phyloP scores from a whole-genome alignment of 2,113 vertebrate genomes.

The Polypterus bichir region DNA sequence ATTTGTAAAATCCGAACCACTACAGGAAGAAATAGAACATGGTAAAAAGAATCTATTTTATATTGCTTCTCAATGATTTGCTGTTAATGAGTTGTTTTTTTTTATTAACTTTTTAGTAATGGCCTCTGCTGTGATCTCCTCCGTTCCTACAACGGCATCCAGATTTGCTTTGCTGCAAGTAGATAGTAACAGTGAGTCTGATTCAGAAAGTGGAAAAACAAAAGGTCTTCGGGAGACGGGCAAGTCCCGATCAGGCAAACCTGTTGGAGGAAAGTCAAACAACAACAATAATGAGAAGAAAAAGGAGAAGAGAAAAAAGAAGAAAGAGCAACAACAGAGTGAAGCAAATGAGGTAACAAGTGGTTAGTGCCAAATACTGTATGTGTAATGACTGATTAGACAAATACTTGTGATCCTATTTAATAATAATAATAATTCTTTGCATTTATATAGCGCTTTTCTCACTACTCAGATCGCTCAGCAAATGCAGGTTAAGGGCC shows the following conservation, averaged over 20 bases:
- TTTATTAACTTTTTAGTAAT: constrained; percentile 32
- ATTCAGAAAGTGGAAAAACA: constrained; percentile 62
- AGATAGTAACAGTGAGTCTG: constrained; percentile 72
- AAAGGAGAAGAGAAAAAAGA: constrained; percentile 72
- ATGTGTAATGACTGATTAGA: too few relatives aligned
- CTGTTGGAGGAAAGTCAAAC: constrained; percentile 42
- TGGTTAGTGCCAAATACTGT: too few relatives aligned
- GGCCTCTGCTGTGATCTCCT: constrained; percentile 67
- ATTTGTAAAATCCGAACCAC: too few relatives aligned
- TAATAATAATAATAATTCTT: too few relatives aligned
- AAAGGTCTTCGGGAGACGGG: constrained; percentile 43
- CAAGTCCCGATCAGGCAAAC: constrained; percentile 50
- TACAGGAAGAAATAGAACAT: too few relatives aligned
- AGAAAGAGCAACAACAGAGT: constrained; percentile 73
- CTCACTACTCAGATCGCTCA: too few relatives aligned
- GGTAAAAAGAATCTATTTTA: too few relatives aligned
- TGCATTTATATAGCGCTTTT: too few relatives aligned
- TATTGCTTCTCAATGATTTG: too few relatives aligned
- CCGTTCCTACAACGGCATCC: constrained; percentile 77
- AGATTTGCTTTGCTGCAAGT: constrained; percentile 83
- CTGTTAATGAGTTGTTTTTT: too few relatives aligned
- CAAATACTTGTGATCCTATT: too few relatives aligned
- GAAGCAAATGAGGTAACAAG: constrained; percentile 73
- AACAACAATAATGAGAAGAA: constrained; percentile 67
- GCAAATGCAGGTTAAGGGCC: too few relatives aligned